These are phyloP conservation scores for Halisarca cf. caerulea DNA, from an alignment of 37 sponge, comb jelly and placozoan genomes.

Conservation along the genomic window DNA sequence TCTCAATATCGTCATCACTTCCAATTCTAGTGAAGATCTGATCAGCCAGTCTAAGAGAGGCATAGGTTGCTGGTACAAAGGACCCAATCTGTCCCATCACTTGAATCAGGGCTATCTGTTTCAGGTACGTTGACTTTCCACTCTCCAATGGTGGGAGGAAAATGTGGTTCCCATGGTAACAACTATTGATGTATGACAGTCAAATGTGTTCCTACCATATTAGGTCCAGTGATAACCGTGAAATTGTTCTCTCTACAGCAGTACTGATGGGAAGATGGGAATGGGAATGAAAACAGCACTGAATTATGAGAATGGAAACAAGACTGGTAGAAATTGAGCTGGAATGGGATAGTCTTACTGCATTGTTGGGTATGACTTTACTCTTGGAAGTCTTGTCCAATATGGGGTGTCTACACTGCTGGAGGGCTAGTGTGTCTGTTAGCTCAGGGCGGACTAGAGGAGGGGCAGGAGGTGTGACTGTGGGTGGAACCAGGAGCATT, in stretches of 20 bases:
- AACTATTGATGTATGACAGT: too few species aligned
- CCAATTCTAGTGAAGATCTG: slow-evolving; percentile 96
- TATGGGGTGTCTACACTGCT: slow-evolving; percentile 91
- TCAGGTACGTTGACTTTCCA: slow-evolving; percentile 86
- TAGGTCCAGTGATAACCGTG: slow-evolving; percentile 94
- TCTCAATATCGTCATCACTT: slow-evolving; percentile 94
- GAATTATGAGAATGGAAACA: background rate
- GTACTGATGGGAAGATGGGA: slow-evolving; percentile 53
- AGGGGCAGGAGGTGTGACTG: background rate
- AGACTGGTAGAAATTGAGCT: background rate
- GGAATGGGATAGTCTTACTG: slow-evolving; percentile 49
- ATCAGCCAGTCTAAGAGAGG: slow-evolving; percentile 83
- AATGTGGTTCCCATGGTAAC: too few species aligned
- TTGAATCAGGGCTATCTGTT: slow-evolving; percentile 87
- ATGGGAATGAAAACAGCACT: background rate
- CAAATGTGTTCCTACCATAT: slow-evolving; percentile 76
- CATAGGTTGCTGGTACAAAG: slow-evolving; percentile 95
- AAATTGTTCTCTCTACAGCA: slow-evolving; percentile 83
- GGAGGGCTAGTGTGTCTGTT: slow-evolving; percentile 93
- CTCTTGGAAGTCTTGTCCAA: slow-evolving; percentile 76
- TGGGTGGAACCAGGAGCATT: background rate
- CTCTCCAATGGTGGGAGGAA: slow-evolving; percentile 52
- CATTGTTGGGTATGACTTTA: slow-evolving; percentile 79
- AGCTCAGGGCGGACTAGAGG: slow-evolving; percentile 78
- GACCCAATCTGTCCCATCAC: slow-evolving; percentile 96